A percentile compares a stretch with the other conserved stretches of the same genome.
Conservation (phyloP, 23 tunicate genomes). For the Halocynthia aurantium region DNA sequence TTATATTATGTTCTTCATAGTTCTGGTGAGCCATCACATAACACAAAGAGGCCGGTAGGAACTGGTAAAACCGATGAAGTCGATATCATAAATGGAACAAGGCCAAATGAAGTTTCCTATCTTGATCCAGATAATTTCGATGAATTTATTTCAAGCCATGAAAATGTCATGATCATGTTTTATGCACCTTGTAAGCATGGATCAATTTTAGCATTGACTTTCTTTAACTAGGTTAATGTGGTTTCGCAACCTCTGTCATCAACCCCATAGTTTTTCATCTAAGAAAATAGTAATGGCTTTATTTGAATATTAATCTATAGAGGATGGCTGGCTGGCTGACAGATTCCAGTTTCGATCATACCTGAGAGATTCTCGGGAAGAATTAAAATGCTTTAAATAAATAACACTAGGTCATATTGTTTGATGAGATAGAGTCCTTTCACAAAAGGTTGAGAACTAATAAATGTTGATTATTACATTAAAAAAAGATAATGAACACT, state of each 20-base stretch:
- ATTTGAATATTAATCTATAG: neutral
- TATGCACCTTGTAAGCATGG: conserved; percentile 66
- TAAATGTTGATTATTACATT: no score
- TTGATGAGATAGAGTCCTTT: neutral
- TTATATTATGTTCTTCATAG: neutral
- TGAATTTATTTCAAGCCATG: conserved; percentile 18
- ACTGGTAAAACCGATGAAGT: conserved; percentile 4
- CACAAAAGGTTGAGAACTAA: neutral
- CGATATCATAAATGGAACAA: conserved; percentile 24
- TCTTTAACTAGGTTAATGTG: neutral
- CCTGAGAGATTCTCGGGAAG: neutral
- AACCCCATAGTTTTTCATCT: neutral
- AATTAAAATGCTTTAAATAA: neutral
- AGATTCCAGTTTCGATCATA: neutral
- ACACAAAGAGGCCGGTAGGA: neutral
- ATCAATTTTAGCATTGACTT: neutral
- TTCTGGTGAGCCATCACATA: neutral
- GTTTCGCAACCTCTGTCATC: no score
- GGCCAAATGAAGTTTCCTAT: conserved; percentile 37
- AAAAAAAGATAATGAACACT: no score
- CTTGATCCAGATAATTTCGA: conserved; percentile 38
- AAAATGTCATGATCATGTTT: conserved; percentile 73
- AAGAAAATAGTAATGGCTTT: conserved; percentile 5
- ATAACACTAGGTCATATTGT: neutral
- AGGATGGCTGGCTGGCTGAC: neutral